A percentile compares a stretch with the other conserved stretches of the same genome.
These are phyloP conservation scores for Tragelaphus buxtoni DNA, from an alignment of 2,113 vertebrate genomes.

Conservation along the genomic window DNA sequence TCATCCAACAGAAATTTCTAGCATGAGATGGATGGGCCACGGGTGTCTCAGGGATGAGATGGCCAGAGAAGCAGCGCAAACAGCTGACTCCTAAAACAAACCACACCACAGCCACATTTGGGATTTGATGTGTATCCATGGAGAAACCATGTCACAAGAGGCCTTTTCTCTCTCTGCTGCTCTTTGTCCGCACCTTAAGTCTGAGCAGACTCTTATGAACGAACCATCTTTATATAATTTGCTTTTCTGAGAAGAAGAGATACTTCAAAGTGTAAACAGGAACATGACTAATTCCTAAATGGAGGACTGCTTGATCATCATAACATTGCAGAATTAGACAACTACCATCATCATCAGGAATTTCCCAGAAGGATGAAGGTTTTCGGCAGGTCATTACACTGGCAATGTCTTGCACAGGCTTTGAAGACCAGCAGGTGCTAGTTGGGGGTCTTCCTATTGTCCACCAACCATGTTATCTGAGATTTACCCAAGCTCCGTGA, in stretches of 20 bases:
- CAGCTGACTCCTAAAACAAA: neutral
- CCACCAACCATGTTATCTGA: accelerated
- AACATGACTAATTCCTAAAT: neutral
- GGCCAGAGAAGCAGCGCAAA: neutral
- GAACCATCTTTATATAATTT: neutral
- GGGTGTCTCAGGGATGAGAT: accelerated
- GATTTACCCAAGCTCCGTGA: accelerated
- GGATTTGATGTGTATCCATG: accelerated
- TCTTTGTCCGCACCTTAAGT: neutral
- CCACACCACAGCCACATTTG: too few species aligned
- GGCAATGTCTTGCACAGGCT: accelerated
- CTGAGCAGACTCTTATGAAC: accelerated
- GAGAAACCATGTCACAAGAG: neutral
- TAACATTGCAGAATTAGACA: neutral
- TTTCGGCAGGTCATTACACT: too few species aligned
- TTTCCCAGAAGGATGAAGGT: accelerated
- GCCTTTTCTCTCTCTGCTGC: accelerated
- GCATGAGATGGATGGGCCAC: accelerated
- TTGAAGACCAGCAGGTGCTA: too few species aligned
- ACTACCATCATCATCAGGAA: too few species aligned
- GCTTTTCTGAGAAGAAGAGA: neutral
- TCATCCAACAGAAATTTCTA: accelerated
- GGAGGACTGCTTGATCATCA: accelerated
- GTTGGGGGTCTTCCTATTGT: accelerated
- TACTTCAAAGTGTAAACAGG: too few species aligned